Base-by-base conservation (phyloP, 2,888 invertebrate species). In the Brachyptera risi region DNA sequence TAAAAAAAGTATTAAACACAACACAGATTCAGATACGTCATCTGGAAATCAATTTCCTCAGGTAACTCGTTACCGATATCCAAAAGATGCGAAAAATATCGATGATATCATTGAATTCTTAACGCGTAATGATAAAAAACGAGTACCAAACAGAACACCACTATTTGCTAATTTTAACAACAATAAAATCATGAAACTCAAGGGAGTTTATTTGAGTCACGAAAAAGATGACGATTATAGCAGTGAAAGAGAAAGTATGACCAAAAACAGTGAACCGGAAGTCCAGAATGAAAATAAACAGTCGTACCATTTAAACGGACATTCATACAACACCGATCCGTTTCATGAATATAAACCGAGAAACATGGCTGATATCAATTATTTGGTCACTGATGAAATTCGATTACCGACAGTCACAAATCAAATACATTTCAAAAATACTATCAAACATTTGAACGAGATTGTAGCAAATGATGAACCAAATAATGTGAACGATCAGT, bases 321-420 rank as follows among this genome's bases (percentile, higher is more conserved):
- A 71, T 9, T 61, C 68, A 21, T 70, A 77, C 60, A 72, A 75
- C 60, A 72, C 75, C 50, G 88, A 89, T 71, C 87, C 87, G 17
- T 79, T 89, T 65, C 83, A 82, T 69, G 81, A 79, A 1, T 89
- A 80, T 68, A 90, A 87, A 70, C 89, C 90, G 0, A 83, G 84
- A 62, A 84, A 83, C 65, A 88, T 88, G 0, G 82, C 86, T 35
- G 89, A 90, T 60, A 82, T 60, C 56, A 60, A 60, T 23, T 56
- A 40, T n/a, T 15, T 60, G 15, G 35, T 47, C 3, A 21, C 44
- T n/a, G 19, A 56, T 13, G 49, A 47, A 13, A 11, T 50, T 13
- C 21, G 42, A 13, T 54, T 38, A 3, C 49, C 49, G 3, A 35
- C 59, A 2, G 13, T 9, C 1, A 24, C 35, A 15, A 50, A 35